phyloP scores from a whole-genome alignment of 2,888 invertebrate species.

The Nomada ferruginata region DNA sequence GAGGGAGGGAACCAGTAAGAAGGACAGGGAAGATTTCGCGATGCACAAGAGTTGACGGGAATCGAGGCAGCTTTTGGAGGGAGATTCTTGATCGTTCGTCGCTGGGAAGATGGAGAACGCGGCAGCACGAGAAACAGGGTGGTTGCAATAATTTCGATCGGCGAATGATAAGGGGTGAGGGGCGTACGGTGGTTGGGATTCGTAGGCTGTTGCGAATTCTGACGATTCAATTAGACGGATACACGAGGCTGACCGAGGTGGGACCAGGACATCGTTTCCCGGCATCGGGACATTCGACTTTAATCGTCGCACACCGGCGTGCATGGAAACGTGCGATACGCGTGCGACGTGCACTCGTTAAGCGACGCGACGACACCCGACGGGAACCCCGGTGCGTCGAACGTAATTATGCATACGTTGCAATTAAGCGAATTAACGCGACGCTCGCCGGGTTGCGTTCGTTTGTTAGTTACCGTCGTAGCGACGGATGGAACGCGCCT shows the following conservation, averaged over 20 bases:
- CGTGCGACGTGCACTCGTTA: too few species aligned
- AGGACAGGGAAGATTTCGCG: constrained; percentile 46
- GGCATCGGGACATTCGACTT: constrained; percentile 21
- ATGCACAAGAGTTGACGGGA: constrained; percentile 35
- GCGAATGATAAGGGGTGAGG: too few species aligned
- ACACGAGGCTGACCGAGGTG: background rate
- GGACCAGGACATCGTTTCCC: constrained; percentile 23
- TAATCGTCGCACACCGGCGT: constrained; percentile 34
- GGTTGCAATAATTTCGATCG: constrained; percentile 41
- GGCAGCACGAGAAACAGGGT: constrained; percentile 20
- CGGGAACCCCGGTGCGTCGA: constrained; percentile 24
- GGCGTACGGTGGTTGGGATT: background rate
- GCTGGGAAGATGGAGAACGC: constrained; percentile 16
- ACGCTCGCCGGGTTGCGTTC: constrained; percentile 23
- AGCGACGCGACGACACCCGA: background rate
- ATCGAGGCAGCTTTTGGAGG: background rate
- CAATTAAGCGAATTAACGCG: constrained; percentile 36
- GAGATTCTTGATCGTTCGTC: constrained; percentile 17
- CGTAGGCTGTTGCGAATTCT: constrained; percentile 37
- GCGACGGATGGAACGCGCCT: background rate
- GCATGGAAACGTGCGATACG: background rate
- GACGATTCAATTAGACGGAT: constrained; percentile 50
- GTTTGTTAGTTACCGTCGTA: constrained; percentile 29
- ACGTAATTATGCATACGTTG: constrained; percentile 36
- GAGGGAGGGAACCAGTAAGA: background rate